Evolutionary conservation across 2,113 vertebrate genomes (phyloP).

Genomic region (Neolamprologus variostigma): DNA sequence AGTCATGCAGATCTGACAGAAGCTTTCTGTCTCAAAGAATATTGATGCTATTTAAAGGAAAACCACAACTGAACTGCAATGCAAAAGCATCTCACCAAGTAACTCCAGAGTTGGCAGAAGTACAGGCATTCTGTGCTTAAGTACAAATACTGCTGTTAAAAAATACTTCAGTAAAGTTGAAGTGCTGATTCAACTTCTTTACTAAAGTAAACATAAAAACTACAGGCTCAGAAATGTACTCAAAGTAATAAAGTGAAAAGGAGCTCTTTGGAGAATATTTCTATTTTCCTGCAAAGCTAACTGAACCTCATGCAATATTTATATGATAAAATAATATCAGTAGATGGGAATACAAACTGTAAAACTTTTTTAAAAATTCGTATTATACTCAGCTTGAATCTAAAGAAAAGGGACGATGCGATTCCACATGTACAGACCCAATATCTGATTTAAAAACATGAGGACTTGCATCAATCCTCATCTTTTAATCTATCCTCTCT

Average conservation of each 20-base stretch:
- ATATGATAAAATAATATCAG: not conserved
- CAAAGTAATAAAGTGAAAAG: not conserved
- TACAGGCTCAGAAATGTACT: not conserved
- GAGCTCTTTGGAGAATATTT: not conserved
- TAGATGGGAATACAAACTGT: not conserved
- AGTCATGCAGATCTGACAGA: not conserved
- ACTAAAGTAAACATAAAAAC: not conserved
- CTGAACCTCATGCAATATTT: not conserved
- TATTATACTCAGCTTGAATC: not conserved
- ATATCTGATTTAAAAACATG: not conserved
- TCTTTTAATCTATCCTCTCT: not conserved
- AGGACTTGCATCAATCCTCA: not conserved
- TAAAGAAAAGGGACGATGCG: not conserved
- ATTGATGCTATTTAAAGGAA: not conserved
- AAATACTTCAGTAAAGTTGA: not conserved
- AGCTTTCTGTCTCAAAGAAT: not conserved
- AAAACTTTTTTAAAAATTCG: accelerated
- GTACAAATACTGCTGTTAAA: not conserved
- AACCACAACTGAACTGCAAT: not conserved
- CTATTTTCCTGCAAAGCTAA: not conserved
- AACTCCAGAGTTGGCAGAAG: not conserved
- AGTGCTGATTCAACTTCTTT: not conserved
- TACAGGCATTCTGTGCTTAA: not conserved
- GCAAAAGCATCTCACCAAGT: not conserved
- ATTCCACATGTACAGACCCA: not conserved